Percentiles rank a stretch among this genome's conserved stretches.
phyloP scores from a whole-genome alignment of 2,888 invertebrate genomes.

The Athalia rosae region DNA sequence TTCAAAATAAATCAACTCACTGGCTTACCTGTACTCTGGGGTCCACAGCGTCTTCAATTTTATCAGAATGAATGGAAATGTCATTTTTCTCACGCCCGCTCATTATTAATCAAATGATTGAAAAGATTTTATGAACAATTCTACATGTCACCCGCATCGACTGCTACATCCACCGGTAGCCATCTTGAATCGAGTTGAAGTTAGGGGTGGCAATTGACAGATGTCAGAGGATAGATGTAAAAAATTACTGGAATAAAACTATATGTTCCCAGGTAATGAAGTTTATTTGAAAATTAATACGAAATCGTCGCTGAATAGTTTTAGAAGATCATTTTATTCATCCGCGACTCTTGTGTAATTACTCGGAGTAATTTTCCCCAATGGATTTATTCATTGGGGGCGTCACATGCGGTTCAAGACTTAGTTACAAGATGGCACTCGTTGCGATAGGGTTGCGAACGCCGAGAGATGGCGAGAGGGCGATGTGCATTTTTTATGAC shows the following conservation, averaged over 20 bases:
- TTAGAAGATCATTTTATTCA: no score
- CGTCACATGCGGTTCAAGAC: background rate
- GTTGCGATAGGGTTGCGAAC: no score
- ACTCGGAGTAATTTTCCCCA: no score
- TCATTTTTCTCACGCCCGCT: conserved; percentile 61
- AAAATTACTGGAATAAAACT: background rate
- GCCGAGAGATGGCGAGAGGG: no score
- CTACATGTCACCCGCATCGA: conserved; percentile 70
- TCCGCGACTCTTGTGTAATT: no score
- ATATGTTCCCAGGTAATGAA: no score
- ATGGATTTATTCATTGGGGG: background rate
- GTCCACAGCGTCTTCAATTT: conserved; percentile 81
- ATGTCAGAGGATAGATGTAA: background rate
- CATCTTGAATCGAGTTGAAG: conserved; percentile 63
- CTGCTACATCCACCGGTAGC: conserved; percentile 69
- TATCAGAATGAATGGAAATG: conserved; percentile 64
- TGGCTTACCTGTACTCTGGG: conserved; percentile 85
- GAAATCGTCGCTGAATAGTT: no score
- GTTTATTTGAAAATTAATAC: no score
- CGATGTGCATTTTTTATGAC: no score
- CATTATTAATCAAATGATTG: conserved; percentile 57
- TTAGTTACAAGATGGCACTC: conserved; percentile 4
- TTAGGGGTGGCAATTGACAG: background rate
- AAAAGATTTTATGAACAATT: conserved; percentile 49
- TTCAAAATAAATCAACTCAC: background rate